phyloP scores from a whole-genome alignment of 2,888 invertebrate species.

The Odontocerum albicorne region DNA sequence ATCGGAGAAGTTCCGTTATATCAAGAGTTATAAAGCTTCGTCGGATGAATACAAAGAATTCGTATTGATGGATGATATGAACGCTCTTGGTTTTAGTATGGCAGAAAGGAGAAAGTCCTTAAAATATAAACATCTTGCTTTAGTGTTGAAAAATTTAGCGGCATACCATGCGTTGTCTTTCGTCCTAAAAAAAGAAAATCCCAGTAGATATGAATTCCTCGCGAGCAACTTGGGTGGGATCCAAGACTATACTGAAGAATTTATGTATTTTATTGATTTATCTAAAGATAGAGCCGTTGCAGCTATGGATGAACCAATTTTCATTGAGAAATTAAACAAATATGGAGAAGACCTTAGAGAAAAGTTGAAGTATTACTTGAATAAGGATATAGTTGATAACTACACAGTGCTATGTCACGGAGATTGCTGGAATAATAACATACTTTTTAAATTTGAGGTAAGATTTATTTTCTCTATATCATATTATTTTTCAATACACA shows the following conservation, averaged over 20 bases:
- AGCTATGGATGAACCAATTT: conserved; percentile 5
- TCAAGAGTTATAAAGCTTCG: conserved; percentile 21
- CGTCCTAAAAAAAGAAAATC: conserved; percentile 8
- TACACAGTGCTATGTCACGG: conserved; percentile 29
- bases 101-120: conserved; percentile 10
- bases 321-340: conserved; percentile 7
- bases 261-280: conserved; percentile 5
- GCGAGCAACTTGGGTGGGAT: background rate
- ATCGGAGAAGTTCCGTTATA: conserved; percentile 8
- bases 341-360: conserved; percentile 9
- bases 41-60: conserved; percentile 14
- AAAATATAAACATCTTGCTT: conserved; percentile 10
- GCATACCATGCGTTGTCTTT: conserved; percentile 25
- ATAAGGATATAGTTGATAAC: background rate
- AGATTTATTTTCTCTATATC: too few species aligned
- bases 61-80: conserved; percentile 23
- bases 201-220: conserved; percentile 6
- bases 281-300: conserved; percentile 8
- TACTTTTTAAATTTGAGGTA: conserved; percentile 30
- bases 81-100: conserved; percentile 10
- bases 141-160: conserved; percentile 19
- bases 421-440: conserved; percentile 30
- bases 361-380: conserved; percentile 13
- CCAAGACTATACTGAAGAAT: background rate
- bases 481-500: too few species aligned